phyloP scores from a whole-genome alignment of 2,797 vertebrate genomes.

The Phoxinus dragarum region DNA sequence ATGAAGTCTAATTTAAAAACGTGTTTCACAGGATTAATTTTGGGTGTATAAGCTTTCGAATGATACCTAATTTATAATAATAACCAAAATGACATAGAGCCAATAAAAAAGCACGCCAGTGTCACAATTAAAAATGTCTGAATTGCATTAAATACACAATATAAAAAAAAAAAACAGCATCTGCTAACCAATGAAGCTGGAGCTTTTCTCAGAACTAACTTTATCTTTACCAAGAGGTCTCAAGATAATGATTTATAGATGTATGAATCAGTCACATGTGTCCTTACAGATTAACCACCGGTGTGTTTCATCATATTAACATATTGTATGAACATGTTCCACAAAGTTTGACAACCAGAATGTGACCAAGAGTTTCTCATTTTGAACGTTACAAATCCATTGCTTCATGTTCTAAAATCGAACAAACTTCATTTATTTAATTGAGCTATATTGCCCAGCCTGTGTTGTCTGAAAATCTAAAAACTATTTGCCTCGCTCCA shows the following conservation, averaged over 20 bases:
- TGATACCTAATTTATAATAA: neutral
- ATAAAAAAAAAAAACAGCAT: neutral
- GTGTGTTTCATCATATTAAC: neutral
- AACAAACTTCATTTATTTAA: neutral
- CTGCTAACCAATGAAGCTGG: neutral
- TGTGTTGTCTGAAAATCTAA: conserved; percentile 10
- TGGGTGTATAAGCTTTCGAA: neutral
- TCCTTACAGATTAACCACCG: neutral
- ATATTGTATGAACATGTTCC: neutral
- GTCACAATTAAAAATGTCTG: neutral
- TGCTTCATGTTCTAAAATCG: neutral
- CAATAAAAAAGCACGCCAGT: too few species aligned
- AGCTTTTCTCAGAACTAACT: neutral
- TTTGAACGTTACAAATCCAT: neutral
- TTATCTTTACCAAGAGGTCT: neutral
- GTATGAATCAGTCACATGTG: too few species aligned
- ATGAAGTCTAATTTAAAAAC: too few species aligned
- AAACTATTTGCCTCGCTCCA: conserved; percentile 47
- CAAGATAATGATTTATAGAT: neutral
- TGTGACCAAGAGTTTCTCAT: neutral
- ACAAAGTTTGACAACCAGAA: neutral
- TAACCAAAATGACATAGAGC: neutral
- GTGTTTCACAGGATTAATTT: too few species aligned
- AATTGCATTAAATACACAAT: neutral
- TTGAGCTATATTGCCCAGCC: neutral